Base-by-base conservation (phyloP, 2,797 vertebrate species). In the Syndactyla subalaris region DNA sequence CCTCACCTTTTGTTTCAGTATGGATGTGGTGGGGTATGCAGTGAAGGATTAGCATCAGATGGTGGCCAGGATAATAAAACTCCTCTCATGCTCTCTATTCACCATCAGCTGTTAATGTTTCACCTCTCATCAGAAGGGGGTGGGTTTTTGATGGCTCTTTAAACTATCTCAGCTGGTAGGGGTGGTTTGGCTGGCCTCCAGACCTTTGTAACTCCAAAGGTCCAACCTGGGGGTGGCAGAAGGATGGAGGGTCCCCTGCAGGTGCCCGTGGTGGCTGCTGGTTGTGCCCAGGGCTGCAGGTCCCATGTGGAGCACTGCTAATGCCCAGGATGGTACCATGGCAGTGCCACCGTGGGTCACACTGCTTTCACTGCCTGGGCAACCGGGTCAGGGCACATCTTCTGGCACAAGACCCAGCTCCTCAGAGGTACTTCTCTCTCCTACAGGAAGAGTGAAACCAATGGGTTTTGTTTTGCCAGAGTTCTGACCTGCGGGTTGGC, bases 241-340 rank as follows among this genome's bases (percentile, higher is more conserved):
- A 75, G 73, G 52, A 29, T 20, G 58, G 46, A 9, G 19, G 8
- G 2, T 38, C 10, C 3, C 19, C 19, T 22, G 10, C 41, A 29
- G 29, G 36, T 24, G 9, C 12, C 22, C 30, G 73, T 26, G 32
- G 75, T 10, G 58, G 62, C 39, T 88, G 54, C 49, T 65, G 49
- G 45, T 46, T 46, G 21, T 46, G 45, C 45, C 45, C 45, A 46
- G 45, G 11, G 45, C 22, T 46, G 45, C 45, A 46, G 11, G 24
- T 76, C 21, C 54, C 0, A 0, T 0, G 18, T 5, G 10, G 14
- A 13, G 24, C 7, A 36, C 26, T 62, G 36, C 36, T 4, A 18
- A 1, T 71, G 46, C 15, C 46, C 27, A 2, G 46, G 29, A 29
- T 52, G 70, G 30, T 41, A 18, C 45, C 5, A 6, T 54, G 29